Conservation (phyloP, 2,797 vertebrate genomes). For the Bucorvus abyssinicus region DNA sequence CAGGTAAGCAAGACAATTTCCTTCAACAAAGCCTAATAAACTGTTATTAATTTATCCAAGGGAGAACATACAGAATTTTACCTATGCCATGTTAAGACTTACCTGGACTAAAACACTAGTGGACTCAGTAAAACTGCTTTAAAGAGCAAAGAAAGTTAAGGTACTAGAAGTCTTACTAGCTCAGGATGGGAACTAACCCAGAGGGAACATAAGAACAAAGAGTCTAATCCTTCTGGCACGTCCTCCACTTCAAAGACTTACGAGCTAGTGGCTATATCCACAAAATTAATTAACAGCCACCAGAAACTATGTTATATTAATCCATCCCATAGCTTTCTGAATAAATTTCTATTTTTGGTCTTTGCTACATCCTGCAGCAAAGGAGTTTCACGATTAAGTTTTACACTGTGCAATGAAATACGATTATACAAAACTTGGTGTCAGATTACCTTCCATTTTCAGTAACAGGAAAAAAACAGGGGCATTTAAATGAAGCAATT, state of each 20-base stretch:
- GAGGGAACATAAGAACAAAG: background rate
- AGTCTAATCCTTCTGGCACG: background rate
- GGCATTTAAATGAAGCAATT: background rate
- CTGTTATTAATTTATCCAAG: background rate
- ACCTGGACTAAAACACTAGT: background rate
- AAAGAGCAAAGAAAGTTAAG: background rate
- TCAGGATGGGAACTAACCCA: background rate
- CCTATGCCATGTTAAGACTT: background rate
- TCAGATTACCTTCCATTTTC: background rate
- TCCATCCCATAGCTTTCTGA: background rate
- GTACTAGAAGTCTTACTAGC: background rate
- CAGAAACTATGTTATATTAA: background rate
- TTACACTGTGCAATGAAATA: background rate
- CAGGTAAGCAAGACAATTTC: background rate
- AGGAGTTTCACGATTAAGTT: background rate
- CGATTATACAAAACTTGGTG: background rate
- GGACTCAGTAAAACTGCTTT: background rate
- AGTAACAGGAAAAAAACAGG: background rate
- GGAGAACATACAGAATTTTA: background rate
- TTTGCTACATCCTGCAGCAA: background rate
- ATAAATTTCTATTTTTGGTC: background rate
- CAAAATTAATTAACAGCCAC: background rate
- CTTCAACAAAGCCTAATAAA: background rate
- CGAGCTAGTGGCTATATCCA: background rate
- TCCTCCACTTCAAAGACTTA: background rate